phyloP scores from a whole-genome alignment of 2,113 vertebrate genomes.

The Rallus limicola region DNA sequence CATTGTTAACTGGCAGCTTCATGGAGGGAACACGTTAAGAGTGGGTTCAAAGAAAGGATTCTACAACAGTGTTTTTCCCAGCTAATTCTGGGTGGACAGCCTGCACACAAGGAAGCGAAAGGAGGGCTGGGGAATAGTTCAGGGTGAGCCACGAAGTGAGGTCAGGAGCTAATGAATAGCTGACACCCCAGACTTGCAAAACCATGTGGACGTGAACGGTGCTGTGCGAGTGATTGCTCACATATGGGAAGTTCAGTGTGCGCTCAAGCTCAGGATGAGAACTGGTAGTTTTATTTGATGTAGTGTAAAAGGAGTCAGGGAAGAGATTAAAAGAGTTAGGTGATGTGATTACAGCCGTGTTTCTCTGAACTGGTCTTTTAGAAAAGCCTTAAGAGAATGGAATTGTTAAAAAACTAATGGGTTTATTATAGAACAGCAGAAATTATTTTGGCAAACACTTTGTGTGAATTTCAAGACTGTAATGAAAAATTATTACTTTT shows the following conservation, averaged over 20 bases:
- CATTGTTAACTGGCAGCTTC: slow-evolving; percentile 30
- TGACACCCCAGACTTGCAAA: background rate
- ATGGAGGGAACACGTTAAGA: background rate
- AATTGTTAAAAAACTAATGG: background rate
- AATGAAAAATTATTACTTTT: background rate
- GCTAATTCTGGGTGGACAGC: background rate
- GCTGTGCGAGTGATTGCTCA: background rate
- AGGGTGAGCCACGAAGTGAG: background rate
- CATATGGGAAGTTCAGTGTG: background rate
- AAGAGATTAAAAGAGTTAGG: background rate
- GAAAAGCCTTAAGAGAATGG: background rate
- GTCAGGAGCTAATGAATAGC: slow-evolving; percentile 32
- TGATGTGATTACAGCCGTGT: background rate
- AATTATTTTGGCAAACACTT: background rate
- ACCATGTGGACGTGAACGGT: background rate
- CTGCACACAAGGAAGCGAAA: background rate
- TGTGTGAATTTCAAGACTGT: background rate
- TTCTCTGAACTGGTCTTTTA: background rate
- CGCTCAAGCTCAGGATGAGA: background rate
- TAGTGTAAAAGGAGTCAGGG: background rate
- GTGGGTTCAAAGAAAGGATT: slow-evolving; percentile 24
- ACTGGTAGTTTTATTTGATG: slow-evolving; percentile 20
- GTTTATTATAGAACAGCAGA: background rate
- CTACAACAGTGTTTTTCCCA: background rate
- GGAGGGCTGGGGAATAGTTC: background rate